These are phyloP conservation scores for Symphodus melops DNA, from an alignment of 2,113 vertebrate species.

Conservation along the genomic window DNA sequence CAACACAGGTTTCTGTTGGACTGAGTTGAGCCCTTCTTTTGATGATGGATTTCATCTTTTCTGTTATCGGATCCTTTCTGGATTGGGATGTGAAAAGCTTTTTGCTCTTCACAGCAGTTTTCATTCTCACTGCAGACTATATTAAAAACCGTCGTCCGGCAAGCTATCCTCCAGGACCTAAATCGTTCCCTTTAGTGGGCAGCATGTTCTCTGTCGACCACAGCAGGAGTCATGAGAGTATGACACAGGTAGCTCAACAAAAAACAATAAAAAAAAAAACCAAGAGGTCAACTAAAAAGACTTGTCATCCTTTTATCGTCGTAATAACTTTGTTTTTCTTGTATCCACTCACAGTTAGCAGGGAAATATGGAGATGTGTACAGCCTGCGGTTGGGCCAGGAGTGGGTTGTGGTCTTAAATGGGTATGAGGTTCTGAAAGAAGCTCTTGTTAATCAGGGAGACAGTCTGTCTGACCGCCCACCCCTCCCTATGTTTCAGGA, in stretches of 20 bases:
- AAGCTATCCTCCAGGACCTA: constrained; percentile 61
- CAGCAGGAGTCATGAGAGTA: constrained; percentile 23
- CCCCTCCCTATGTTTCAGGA: constrained; percentile 7
- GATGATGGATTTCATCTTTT: constrained; percentile 36
- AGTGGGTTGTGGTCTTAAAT: constrained; percentile 56
- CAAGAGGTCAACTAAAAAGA: not conserved
- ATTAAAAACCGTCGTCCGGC: constrained; percentile 25
- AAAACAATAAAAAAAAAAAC: not conserved
- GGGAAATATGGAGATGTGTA: constrained; percentile 51
- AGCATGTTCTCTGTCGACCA: constrained; percentile 54
- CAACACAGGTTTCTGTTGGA: not conserved
- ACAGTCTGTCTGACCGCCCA: constrained; percentile 54
- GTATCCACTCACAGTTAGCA: constrained; percentile 31
- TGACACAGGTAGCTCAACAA: constrained; percentile 35
- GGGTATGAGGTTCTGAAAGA: constrained; percentile 53
- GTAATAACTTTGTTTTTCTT: not conserved
- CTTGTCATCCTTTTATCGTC: not conserved
- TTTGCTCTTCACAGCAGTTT: constrained; percentile 73
- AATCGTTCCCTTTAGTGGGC: constrained; percentile 49
- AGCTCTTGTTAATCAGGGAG: constrained; percentile 55
- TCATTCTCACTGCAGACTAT: constrained; percentile 43
- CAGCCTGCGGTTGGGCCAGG: constrained; percentile 49
- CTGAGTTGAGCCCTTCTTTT: not conserved
- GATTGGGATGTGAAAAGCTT: constrained; percentile 69
- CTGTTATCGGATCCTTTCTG: not conserved